Conservation (phyloP, 2,797 vertebrate genomes). For the Dryobates pubescens region DNA sequence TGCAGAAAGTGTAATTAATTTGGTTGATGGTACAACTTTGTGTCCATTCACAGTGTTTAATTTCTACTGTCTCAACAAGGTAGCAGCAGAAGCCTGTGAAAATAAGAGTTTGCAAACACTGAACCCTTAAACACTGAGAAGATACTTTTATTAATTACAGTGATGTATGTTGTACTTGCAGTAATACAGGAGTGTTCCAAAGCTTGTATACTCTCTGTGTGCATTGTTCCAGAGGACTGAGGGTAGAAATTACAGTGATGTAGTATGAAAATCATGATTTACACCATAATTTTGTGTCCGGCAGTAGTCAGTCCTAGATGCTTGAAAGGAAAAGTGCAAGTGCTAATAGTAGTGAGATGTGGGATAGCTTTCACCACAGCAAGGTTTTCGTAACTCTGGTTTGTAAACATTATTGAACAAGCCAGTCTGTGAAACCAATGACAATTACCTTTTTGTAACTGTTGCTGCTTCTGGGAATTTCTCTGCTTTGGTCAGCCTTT, state of each 20-base stretch:
- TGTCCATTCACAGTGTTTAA: not conserved
- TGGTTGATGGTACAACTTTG: constrained; percentile 2
- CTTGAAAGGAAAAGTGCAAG: not conserved
- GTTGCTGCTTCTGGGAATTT: not conserved
- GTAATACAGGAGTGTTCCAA: not conserved
- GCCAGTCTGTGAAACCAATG: not conserved
- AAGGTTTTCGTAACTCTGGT: not conserved
- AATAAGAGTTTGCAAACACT: not conserved
- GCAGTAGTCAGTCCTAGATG: not conserved
- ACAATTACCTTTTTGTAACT: not conserved
- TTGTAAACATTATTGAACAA: not conserved
- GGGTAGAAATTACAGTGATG: not conserved
- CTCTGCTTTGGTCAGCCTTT: not conserved
- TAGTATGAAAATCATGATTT: not conserved
- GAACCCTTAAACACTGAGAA: not conserved
- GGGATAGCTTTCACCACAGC: not conserved
- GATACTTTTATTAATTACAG: not conserved
- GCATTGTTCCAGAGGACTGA: not conserved
- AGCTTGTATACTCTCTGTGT: not conserved
- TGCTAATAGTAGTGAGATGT: not conserved
- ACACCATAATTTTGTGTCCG: not conserved
- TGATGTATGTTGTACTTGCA: not conserved
- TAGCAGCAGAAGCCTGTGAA: not conserved
- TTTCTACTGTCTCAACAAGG: not conserved
- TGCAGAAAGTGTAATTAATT: constrained; percentile 16